Base-by-base conservation (phyloP, 64 coral and sea anemone species). In the Montipora cactus region DNA sequence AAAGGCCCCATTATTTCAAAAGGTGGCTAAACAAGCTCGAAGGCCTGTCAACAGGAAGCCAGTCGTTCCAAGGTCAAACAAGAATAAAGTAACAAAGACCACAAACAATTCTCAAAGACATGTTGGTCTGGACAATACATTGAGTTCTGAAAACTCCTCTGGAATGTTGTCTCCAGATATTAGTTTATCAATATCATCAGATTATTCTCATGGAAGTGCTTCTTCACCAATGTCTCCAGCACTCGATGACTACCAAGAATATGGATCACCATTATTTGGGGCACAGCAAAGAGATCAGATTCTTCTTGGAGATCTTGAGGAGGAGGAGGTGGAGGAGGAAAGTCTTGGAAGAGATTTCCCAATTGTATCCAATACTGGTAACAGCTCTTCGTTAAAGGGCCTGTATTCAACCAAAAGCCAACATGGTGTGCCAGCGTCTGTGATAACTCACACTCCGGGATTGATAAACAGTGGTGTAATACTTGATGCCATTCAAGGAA, bases 251-350 rank as follows among this genome's bases (percentile, higher is more conserved):
- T 83, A 91, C 4, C 80, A 93, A 51, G 88, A 91, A 68, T 98
- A 95, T 86, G 92, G 84, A 6, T 92, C 96, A 16, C 75, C 96
- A 4, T 44, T 98, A 62, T 98, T 98, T 98, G 96, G 94, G 22
- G 73, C 82, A 9, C 83, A 98, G 19, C 93, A 95, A 74, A 90
- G 91, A 14, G 96, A 98, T 59, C 67, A 94, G 20, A 47, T 98
- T 50, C 89, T 98, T 50, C 47, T 98, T 52, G 18, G 64, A 28
- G 96, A 91, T 44, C 90, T 98, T 45, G 92, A 90, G 58, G 74
- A 91, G 23, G 91, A 76, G 66, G 93, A 88, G 79, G 92, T 87
- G 58, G 74, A 91, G 23, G 91, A 76, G 66, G 93, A 88, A 84
- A 90, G 85, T 12, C 69, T 93, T 49, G 61, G 74, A 20, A 86